phyloP scores from a whole-genome alignment of 2,113 vertebrate species.

The Phalacrocorax aristotelis region DNA sequence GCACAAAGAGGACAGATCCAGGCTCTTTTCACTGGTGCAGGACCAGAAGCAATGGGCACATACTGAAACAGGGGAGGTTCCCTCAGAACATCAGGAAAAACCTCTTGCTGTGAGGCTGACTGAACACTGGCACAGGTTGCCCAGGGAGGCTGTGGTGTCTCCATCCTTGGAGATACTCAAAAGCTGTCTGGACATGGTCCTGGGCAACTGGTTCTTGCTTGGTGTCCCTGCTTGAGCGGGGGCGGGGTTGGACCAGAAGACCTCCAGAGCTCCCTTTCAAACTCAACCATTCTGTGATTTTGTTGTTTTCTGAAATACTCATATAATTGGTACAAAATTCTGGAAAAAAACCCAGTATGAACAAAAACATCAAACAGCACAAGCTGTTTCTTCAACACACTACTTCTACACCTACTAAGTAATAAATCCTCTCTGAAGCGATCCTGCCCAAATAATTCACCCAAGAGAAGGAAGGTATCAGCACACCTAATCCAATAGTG shows the following conservation, averaged over 20 bases:
- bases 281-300: neutral
- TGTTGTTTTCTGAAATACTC: neutral
- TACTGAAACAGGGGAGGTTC: neutral
- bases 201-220: neutral
- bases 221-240: neutral
- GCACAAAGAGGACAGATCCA: neutral
- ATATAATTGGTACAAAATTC: neutral
- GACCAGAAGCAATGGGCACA: neutral
- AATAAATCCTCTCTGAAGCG: neutral
- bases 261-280: neutral
- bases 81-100: neutral
- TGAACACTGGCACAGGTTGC: neutral
- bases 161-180: neutral
- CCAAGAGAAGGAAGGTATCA: neutral
- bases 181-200: neutral
- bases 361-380: neutral
- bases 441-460: neutral
- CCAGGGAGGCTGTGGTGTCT: neutral
- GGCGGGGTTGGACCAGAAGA: fast-evolving
- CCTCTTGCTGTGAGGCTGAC: neutral
- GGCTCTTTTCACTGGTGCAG: neutral
- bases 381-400: neutral
- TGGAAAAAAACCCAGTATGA: neutral
- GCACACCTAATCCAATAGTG: neutral
- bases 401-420: neutral